A percentile compares a stretch with the other conserved stretches of the same genome.
phyloP scores from a whole-genome alignment of 2,797 vertebrate species.

The Neopelma chrysocephalum region DNA sequence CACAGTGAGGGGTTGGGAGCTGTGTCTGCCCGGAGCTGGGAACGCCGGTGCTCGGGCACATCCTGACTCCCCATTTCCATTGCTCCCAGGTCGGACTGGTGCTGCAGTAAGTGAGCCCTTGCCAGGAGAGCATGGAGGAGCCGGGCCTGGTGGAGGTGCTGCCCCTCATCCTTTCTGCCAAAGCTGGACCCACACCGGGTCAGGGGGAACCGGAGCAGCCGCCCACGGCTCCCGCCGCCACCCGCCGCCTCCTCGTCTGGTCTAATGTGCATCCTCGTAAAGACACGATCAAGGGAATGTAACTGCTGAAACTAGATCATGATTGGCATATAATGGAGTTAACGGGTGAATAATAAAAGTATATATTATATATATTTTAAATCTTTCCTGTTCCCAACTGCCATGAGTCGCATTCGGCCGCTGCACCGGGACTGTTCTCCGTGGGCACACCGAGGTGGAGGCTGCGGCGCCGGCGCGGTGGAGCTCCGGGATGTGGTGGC shows the following conservation, averaged over 20 bases:
- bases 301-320: slow-evolving; percentile 78
- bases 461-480: not conserved
- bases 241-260: slow-evolving; percentile 61
- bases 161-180: slow-evolving; percentile 69
- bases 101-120: slow-evolving; percentile 86
- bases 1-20: not conserved
- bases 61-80: not conserved
- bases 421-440: not conserved
- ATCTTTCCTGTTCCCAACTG: slow-evolving; percentile 73
- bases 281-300: slow-evolving; percentile 76
- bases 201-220: not conserved
- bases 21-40: fast-evolving
- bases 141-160: slow-evolving; percentile 70
- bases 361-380: slow-evolving; percentile 84
- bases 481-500: not conserved
- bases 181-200: slow-evolving; percentile 4
- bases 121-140: slow-evolving; percentile 64
- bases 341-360: slow-evolving; percentile 85
- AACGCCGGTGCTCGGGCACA: fast-evolving
- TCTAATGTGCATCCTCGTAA: slow-evolving; percentile 68
- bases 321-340: slow-evolving; percentile 81
- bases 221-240: not conserved
- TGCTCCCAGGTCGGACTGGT: slow-evolving; percentile 91
- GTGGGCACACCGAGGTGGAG: not conserved
- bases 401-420: not conserved